Evolutionary conservation across 2,888 invertebrate genomes (phyloP).

Genomic region (Polyploca ridens): DNA sequence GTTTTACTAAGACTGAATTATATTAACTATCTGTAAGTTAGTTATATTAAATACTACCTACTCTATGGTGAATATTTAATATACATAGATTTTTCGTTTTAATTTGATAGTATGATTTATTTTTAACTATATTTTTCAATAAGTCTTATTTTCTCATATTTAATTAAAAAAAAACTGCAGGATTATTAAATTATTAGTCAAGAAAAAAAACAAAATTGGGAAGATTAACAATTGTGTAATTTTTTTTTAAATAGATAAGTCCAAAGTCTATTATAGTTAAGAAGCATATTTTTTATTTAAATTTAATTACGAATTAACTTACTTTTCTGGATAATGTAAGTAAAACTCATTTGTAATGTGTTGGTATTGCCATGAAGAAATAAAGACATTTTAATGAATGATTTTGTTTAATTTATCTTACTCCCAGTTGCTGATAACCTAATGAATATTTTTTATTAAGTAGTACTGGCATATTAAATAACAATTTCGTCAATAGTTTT

Average conservation of each 20-base stretch:
- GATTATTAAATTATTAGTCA: too few relatives aligned
- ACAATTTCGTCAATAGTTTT: too few relatives aligned
- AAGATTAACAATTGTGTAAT: not conserved
- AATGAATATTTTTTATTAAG: too few relatives aligned
- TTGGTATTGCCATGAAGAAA: conserved; percentile 8
- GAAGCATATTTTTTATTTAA: not conserved
- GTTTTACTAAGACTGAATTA: conserved; percentile 5
- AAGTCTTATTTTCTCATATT: too few relatives aligned
- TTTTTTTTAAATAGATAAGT: not conserved
- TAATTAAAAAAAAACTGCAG: too few relatives aligned
- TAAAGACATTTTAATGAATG: not conserved
- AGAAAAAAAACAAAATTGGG: too few relatives aligned
- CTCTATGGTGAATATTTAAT: not conserved
- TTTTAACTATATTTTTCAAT: too few relatives aligned
- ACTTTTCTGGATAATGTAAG: not conserved
- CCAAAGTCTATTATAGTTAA: not conserved
- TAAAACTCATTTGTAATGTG: conserved; percentile 1
- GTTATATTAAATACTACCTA: not conserved
- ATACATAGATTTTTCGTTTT: too few relatives aligned
- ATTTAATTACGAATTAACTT: not conserved
- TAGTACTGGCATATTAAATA: too few relatives aligned
- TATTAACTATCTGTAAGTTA: not conserved
- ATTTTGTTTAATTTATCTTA: not conserved
- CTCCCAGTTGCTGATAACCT: too few relatives aligned
- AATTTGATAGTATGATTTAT: too few relatives aligned